phyloP scores from a whole-genome alignment of 2,888 invertebrate genomes.

The Melikaiella ostensackeni region DNA sequence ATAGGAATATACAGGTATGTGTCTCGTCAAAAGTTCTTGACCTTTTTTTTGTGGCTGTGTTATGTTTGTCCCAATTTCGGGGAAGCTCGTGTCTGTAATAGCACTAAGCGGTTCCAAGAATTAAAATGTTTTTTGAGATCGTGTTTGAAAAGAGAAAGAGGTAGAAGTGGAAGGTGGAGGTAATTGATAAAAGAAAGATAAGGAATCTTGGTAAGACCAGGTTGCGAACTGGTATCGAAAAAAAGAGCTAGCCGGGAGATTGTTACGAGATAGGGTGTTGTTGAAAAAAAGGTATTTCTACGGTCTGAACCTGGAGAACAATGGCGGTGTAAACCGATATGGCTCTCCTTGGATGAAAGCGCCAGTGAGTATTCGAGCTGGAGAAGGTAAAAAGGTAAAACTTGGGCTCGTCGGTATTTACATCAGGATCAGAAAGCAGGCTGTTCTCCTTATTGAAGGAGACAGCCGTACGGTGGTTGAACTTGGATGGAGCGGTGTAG shows the following conservation, averaged over 20 bases:
- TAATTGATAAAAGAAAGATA: constrained; percentile 4
- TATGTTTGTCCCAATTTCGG: not conserved
- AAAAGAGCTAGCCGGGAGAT: constrained; percentile 23
- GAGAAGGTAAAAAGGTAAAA: constrained; percentile 47
- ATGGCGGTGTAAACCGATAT: constrained; percentile 54
- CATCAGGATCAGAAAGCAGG: constrained; percentile 52
- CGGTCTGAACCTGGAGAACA: constrained; percentile 24
- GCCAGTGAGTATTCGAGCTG: constrained; percentile 46
- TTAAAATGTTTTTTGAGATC: constrained; percentile 7
- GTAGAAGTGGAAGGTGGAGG: not conserved
- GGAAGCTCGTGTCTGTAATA: not conserved
- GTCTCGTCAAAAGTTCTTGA: too few species aligned
- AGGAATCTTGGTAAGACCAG: constrained; percentile 18
- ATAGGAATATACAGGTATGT: too few species aligned
- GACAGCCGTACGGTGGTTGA: constrained; percentile 71
- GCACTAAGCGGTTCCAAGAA: constrained; percentile 7
- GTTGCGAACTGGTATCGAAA: constrained; percentile 6
- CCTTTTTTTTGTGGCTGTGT: too few species aligned
- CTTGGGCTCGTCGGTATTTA: constrained; percentile 49
- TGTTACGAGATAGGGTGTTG: constrained; percentile 17
- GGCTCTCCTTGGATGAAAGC: constrained; percentile 45
- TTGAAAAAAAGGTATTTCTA: constrained; percentile 23
- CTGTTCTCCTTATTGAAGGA: constrained; percentile 57
- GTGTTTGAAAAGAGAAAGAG: constrained; percentile 3
- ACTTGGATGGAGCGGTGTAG: constrained; percentile 60